Percentiles rank a stretch among this genome's conserved stretches.
phyloP scores from a whole-genome alignment of 2,888 invertebrate genomes.

The Mythimna impura region DNA sequence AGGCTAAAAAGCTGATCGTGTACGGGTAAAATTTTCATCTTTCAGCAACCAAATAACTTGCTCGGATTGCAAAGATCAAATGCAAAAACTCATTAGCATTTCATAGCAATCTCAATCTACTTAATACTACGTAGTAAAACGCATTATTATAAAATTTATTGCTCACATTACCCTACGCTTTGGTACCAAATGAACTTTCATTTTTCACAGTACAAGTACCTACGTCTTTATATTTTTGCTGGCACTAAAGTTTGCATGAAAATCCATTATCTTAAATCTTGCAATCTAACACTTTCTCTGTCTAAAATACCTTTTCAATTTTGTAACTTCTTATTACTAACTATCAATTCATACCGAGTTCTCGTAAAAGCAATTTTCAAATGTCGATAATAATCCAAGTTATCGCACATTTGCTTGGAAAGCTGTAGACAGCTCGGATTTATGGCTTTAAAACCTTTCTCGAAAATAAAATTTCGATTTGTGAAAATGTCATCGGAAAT shows the following conservation, averaged over 20 bases:
- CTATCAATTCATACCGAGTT: conserved; percentile 49
- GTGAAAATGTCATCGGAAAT: conserved; percentile 43
- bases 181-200: not conserved
- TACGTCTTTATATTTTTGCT: not conserved
- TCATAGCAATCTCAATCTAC: not conserved
- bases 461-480: conserved; percentile 53
- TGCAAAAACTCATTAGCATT: not conserved
- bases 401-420: conserved; percentile 51
- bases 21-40: not conserved
- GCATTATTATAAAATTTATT: not conserved
- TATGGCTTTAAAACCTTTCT: conserved; percentile 47
- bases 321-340: conserved; percentile 29
- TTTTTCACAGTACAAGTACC: not conserved
- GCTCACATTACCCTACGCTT: not conserved
- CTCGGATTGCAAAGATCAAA: not conserved
- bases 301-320: conserved; percentile 22
- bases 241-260: not conserved
- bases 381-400: conserved; percentile 56
- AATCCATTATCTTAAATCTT: not conserved
- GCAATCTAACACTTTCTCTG: conserved; percentile 10
- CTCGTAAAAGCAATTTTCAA: conserved; percentile 51
- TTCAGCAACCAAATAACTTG: not conserved
- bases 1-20: too few relatives aligned
- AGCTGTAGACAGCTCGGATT: conserved; percentile 51
- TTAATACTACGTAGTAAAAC: not conserved